These are phyloP conservation scores for Phacellophora camtschatica DNA, from an alignment of 30 jellyfish, hydroid and myxozoan species.

Conservation along the genomic window DNA sequence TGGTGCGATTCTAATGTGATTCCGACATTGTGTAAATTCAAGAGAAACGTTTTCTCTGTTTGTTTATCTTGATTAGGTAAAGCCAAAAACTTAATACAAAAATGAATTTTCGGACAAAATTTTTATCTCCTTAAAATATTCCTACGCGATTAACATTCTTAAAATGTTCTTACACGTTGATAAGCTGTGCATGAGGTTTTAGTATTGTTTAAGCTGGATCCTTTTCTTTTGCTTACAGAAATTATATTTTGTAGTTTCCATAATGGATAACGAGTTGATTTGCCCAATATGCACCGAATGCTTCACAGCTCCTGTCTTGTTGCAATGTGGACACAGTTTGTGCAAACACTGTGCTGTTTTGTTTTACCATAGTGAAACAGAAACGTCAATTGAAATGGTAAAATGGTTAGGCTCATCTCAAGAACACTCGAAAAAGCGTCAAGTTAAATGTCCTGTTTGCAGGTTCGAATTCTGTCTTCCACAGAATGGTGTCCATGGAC, in stretches of 20 bases:
- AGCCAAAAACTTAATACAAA: no score
- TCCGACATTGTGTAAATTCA: no score
- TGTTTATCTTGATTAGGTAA: no score
- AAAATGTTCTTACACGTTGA: no score
- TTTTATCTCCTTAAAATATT: no score
- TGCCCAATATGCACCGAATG: slow-evolving; percentile 57
- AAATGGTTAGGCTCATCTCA: not conserved
- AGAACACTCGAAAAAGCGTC: not conserved
- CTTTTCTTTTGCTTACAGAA: no score
- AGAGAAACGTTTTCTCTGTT: no score
- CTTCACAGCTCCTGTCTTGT: slow-evolving; percentile 53
- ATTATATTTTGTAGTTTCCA: not conserved
- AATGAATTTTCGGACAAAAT: no score
- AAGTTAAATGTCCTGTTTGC: slow-evolving; percentile 57
- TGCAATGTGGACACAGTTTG: slow-evolving; percentile 68
- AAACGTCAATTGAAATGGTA: not conserved
- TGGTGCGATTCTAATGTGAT: no score
- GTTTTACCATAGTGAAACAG: slow-evolving; percentile 7
- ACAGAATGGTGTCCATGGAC: slow-evolving; percentile 33
- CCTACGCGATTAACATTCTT: no score
- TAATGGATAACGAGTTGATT: slow-evolving; percentile 49
- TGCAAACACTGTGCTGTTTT: slow-evolving; percentile 51
- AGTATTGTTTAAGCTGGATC: no score
- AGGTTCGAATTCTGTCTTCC: slow-evolving; percentile 20
- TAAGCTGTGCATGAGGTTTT: no score